Evolutionary conservation across 2,113 vertebrate genomes (phyloP).

Genomic region (Cyanistes caeruleus): DNA sequence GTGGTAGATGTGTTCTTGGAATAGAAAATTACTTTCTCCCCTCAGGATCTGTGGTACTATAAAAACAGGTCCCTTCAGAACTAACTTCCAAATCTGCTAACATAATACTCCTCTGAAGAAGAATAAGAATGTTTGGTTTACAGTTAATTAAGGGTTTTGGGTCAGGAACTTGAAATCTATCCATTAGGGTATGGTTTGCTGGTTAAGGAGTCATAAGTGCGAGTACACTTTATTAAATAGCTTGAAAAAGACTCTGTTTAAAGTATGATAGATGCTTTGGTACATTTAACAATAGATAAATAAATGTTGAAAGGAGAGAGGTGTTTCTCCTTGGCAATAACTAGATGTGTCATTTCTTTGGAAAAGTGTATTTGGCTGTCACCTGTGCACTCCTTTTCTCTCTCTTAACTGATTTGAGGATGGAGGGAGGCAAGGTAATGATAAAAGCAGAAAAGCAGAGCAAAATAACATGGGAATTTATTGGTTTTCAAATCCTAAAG

Average conservation of each 20-base stretch:
- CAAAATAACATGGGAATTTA: background rate
- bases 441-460: background rate
- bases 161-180: slow-evolving; percentile 64
- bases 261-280: slow-evolving; percentile 24
- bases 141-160: slow-evolving; percentile 51
- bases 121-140: slow-evolving; percentile 59
- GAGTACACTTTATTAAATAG: slow-evolving; percentile 41
- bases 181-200: slow-evolving; percentile 60
- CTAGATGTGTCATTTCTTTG: background rate
- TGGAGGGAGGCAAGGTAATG: background rate
- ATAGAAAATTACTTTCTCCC: slow-evolving; percentile 46
- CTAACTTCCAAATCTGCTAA: slow-evolving; percentile 53
- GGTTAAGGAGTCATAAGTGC: slow-evolving; percentile 58
- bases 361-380: background rate
- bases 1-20: slow-evolving; percentile 64
- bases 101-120: slow-evolving; percentile 62
- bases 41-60: slow-evolving; percentile 47
- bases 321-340: background rate
- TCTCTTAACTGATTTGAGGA: background rate
- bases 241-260: slow-evolving; percentile 7
- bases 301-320: background rate
- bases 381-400: background rate
- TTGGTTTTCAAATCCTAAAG: background rate
- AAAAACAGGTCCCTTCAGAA: slow-evolving; percentile 48
- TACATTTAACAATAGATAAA: slow-evolving; percentile 16